Evolutionary conservation across 2,113 vertebrate genomes (phyloP), one percentile per base, ranked within the genome.

Genomic region (Leuciscus idus): DNA sequence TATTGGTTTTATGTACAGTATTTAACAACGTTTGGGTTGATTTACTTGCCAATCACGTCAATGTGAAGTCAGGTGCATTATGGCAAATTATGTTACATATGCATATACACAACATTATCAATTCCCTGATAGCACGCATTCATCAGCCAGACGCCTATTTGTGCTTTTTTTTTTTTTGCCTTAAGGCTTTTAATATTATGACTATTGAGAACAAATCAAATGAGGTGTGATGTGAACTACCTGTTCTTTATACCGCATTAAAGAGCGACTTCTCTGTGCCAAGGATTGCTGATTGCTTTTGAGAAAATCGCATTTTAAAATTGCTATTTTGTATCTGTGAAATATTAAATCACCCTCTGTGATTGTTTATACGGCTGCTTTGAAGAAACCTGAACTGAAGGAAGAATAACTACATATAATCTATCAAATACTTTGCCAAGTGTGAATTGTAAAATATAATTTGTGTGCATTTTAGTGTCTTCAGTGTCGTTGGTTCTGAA

Each of bases 291-390:
- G 33, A 48, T 30, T 7, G 28, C 9, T 78, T 70, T 62, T 50
- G 78, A 68, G 46, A 43, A 74, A 80, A 88, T 79, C 66, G 52
- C 48, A 77, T 84, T 80, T 15, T 64, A 80, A 81, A 85, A 81
- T 15, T 50, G 59, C 36, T 6, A 15, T 85, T 85, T 85, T 87
- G 74, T 85, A 85, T 59, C 28, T 81, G 52, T 55, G 83, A 64
- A 48, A 64, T 52, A 80, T 6, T 30, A 78, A 62, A 28, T 85
- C 46, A 48, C 5, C 30, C 48, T 77, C 11, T 66, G 26, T 64
- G 39, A 50, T 57, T 79, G 52, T 83, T 70, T 78, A 57, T 87
- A 52, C 4, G 59, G 52, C n/a, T 57, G 33, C 77, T 55, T 74
- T 59, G 70, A 79, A 80, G 36, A 73, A 26, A 72, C 39, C 39